Conservation (phyloP, 2,888 invertebrate genomes). For the Stenurella melanura region DNA sequence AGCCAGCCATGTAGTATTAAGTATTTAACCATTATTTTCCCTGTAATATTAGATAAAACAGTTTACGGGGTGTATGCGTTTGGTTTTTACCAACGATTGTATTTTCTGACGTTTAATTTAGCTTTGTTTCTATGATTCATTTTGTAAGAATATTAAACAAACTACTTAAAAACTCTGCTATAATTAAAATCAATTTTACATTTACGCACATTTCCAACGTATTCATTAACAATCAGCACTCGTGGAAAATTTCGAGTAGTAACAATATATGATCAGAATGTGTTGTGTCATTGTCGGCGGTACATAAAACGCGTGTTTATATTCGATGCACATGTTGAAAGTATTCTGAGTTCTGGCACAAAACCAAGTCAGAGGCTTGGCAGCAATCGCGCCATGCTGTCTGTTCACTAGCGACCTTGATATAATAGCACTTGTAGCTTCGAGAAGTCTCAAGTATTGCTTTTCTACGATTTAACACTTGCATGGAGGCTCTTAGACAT, state of each 20-base stretch:
- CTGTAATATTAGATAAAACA: too few relatives aligned
- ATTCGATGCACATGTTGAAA: conserved; percentile 32
- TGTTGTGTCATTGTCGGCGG: conserved; percentile 29
- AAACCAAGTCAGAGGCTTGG: conserved; percentile 41
- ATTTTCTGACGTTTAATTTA: too few relatives aligned
- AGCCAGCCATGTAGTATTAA: too few relatives aligned
- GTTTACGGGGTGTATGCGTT: too few relatives aligned
- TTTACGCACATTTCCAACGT: conserved; percentile 11
- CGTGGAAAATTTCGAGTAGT: conserved; percentile 28
- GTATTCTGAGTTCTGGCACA: conserved; percentile 39
- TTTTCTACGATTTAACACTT: conserved; percentile 19
- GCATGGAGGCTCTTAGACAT: background rate
- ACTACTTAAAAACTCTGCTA: background rate
- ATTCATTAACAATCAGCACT: conserved; percentile 15
- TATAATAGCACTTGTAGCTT: conserved; percentile 41
- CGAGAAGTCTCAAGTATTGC: conserved; percentile 13
- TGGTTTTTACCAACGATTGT: too few relatives aligned
- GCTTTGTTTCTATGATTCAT: too few relatives aligned
- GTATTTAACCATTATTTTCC: too few relatives aligned
- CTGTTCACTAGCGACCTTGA: conserved; percentile 41
- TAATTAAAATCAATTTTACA: background rate
- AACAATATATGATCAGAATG: conserved; percentile 15
- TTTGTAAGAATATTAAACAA: too few relatives aligned
- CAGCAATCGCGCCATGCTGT: conserved; percentile 42
- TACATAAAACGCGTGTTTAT: conserved; percentile 31